These are phyloP conservation scores for Irena cyanogastra DNA, from an alignment of 2,113 vertebrate genomes.

Conservation along the genomic window DNA sequence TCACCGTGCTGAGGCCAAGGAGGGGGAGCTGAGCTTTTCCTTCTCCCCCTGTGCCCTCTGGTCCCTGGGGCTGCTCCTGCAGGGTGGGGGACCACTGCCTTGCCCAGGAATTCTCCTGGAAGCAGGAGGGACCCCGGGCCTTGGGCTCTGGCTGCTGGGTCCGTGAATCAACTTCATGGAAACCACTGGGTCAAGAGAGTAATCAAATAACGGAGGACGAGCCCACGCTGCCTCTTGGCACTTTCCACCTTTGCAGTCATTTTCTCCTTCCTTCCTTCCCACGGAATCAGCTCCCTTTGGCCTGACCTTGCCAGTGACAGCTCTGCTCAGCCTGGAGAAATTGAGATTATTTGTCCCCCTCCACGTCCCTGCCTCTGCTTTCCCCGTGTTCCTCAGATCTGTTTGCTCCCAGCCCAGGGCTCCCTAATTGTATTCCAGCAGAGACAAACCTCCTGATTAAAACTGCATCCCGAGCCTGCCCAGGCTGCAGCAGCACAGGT, in stretches of 20 bases:
- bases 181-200: background rate
- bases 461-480: background rate
- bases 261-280: background rate
- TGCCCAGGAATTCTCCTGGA: background rate
- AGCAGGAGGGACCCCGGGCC: background rate
- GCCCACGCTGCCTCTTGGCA: background rate
- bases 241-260: background rate
- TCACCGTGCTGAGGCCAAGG: background rate
- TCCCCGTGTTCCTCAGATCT: background rate
- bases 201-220: background rate
- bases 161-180: background rate
- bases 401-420: background rate
- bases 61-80: background rate
- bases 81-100: rapidly evolving
- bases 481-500: background rate
- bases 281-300: background rate
- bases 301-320: constrained; percentile 17
- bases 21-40: background rate
- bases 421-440: background rate
- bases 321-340: background rate
- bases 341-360: background rate
- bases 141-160: rapidly evolving
- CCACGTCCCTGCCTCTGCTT: background rate
- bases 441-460: background rate
- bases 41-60: background rate